Conservation (phyloP, 2,888 invertebrate genomes). For the Nephrocerus scutellatus region DNA sequence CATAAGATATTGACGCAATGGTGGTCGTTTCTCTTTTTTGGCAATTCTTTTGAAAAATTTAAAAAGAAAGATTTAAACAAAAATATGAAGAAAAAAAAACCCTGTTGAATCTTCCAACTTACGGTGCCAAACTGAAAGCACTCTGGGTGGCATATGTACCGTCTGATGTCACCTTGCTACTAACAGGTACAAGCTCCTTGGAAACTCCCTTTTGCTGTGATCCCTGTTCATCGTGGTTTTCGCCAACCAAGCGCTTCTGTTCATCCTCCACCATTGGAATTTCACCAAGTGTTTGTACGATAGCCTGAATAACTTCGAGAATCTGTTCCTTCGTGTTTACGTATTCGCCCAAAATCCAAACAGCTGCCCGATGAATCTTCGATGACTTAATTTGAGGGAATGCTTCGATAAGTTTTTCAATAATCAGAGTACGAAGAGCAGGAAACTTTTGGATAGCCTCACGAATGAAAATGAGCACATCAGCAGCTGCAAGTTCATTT, state of each 20-base stretch:
- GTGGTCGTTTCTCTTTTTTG: constrained; percentile 66
- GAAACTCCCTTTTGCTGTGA: no score
- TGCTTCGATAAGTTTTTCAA: constrained; percentile 67
- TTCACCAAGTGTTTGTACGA: constrained; percentile 69
- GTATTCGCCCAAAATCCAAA: constrained; percentile 98
- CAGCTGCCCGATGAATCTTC: constrained; percentile 84
- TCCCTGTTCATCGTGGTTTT: constrained; percentile 49
- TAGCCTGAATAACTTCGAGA: constrained; percentile 67
- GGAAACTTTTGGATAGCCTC: constrained; percentile 95
- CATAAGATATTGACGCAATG: constrained; percentile 79
- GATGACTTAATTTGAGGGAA: constrained; percentile 84
- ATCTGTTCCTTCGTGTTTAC: constrained; percentile 73
- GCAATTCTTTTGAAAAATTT: constrained; percentile 43
- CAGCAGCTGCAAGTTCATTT: constrained; percentile 82
- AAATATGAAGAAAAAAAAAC: constrained; percentile 1
- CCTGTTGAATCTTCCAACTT: constrained; percentile 39
- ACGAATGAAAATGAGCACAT: constrained; percentile 90
- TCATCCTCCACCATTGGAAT: constrained; percentile 58
- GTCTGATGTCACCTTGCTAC: constrained; percentile 81
- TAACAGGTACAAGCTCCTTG: constrained; percentile 37
- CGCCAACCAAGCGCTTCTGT: constrained; percentile 67
- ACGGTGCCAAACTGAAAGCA: constrained; percentile 80
- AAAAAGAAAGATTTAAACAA: constrained; percentile 1
- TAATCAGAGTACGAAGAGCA: constrained; percentile 69
- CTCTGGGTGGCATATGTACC: constrained; percentile 99